These are phyloP conservation scores for Guaruba guarouba DNA, from an alignment of 2,113 vertebrate species.

Conservation along the genomic window DNA sequence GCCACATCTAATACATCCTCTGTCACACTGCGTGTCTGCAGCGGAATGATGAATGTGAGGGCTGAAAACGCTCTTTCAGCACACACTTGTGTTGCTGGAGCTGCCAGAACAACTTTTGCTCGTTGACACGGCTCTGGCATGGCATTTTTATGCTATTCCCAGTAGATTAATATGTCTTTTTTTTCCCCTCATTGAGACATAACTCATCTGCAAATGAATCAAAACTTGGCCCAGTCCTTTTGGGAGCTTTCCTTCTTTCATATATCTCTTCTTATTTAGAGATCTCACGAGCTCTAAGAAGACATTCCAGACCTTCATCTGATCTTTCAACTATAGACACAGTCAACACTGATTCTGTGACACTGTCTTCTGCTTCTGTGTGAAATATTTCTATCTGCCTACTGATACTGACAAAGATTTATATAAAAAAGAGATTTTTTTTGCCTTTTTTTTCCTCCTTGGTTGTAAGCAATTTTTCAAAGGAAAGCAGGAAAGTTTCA, in stretches of 20 bases:
- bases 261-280: background rate
- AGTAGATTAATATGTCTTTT: background rate
- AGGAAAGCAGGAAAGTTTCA: background rate
- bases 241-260: background rate
- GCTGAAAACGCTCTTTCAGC: background rate
- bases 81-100: background rate
- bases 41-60: background rate
- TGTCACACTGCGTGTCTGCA: background rate
- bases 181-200: background rate
- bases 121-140: background rate
- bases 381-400: background rate
- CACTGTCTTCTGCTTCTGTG: background rate
- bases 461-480: background rate
- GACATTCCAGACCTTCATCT: background rate
- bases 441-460: background rate
- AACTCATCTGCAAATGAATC: conserved; percentile 18
- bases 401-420: background rate
- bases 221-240: background rate
- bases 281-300: background rate
- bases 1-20: background rate
- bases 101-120: background rate
- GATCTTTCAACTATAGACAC: background rate
- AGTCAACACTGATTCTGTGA: background rate
- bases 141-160: background rate
- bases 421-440: background rate